A percentile compares a stretch with the other conserved stretches of the same genome.
These are phyloP conservation scores for Arvicanthis niloticus DNA, from an alignment of 2,113 vertebrate species.

Conservation along the genomic window DNA sequence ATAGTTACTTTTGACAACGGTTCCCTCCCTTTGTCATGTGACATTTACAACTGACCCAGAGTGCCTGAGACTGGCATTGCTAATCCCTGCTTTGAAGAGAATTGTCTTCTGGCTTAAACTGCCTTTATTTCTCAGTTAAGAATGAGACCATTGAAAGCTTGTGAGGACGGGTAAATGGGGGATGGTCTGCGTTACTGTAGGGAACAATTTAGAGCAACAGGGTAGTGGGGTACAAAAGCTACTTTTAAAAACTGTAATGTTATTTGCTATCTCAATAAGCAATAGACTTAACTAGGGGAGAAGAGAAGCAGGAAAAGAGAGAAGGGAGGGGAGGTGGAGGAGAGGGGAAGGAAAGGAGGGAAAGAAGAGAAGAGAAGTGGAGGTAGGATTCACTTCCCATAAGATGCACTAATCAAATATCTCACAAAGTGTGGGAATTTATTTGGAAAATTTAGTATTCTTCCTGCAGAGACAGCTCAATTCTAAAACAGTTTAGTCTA, in stretches of 20 bases:
- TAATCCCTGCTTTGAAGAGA: background rate
- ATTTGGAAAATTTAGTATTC: background rate
- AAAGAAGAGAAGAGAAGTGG: background rate
- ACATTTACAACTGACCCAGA: background rate
- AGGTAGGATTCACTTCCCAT: background rate
- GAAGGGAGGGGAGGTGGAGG: fast-evolving
- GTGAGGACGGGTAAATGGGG: background rate
- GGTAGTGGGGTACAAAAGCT: background rate
- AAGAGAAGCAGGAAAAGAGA: background rate
- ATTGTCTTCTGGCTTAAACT: slow-evolving; percentile 9
- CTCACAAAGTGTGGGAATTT: background rate
- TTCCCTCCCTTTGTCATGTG: background rate
- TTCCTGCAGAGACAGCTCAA: background rate
- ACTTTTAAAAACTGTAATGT: background rate
- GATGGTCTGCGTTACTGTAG: background rate
- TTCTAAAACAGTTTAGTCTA: background rate
- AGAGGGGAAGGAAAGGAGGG: too few relatives aligned
- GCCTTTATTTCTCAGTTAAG: background rate
- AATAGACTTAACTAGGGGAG: background rate
- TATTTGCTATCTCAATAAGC: background rate
- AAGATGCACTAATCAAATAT: background rate
- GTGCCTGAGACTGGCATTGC: background rate
- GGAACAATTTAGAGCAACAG: slow-evolving; percentile 9
- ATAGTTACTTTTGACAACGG: background rate
- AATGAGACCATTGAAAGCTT: background rate